Conservation (phyloP, 64 coral and sea anemone genomes). For the Stylophora pistillata region DNA sequence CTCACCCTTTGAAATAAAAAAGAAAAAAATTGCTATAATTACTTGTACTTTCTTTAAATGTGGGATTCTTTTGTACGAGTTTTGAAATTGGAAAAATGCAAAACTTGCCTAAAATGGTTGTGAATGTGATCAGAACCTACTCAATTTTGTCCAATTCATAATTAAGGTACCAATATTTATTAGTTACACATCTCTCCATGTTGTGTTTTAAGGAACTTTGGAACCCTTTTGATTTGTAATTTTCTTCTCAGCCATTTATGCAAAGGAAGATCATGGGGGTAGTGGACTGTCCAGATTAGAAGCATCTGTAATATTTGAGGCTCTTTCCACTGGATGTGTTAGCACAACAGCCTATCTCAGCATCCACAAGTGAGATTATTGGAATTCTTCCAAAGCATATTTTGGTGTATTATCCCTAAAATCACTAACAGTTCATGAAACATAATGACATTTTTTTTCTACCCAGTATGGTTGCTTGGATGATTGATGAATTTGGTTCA, state of each 20-base stretch:
- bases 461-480: conserved; percentile 84
- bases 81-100: no score
- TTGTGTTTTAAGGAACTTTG: no score
- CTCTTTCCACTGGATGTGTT: conserved; percentile 81
- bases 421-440: not conserved
- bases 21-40: no score
- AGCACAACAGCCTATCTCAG: conserved; percentile 85
- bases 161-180: no score
- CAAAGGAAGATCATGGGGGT: conserved; percentile 72
- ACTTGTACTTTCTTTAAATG: no score
- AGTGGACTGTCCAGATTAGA: conserved; percentile 76
- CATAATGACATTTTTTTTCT: not conserved
- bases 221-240: no score
- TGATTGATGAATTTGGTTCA: conserved; percentile 84
- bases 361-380: conserved; percentile 81
- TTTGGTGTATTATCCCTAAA: not conserved
- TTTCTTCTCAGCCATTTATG: conserved; percentile 58
- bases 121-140: no score
- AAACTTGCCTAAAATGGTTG: no score
- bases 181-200: no score
- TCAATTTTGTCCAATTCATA: no score
- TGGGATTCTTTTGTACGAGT: no score
- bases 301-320: conserved; percentile 93
- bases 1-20: no score
- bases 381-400: not conserved